phyloP scores from a whole-genome alignment of 2,113 vertebrate genomes.

The Oplegnathus fasciatus region DNA sequence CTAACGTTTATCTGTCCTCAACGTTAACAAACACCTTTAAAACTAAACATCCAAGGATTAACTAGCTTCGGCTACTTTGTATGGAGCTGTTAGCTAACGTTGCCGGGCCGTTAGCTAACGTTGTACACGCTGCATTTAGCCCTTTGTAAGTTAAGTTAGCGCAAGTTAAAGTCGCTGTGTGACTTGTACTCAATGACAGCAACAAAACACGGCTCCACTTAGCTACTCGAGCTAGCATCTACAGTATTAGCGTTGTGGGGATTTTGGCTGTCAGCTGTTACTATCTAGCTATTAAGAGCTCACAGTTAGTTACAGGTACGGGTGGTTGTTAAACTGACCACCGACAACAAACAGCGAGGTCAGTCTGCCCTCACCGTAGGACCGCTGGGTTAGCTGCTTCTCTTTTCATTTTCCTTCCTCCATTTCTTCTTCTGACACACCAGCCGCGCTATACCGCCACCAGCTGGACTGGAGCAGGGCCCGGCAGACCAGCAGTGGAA shows the following conservation, averaged over 20 bases:
- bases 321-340: neutral
- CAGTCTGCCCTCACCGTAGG: neutral
- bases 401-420: neutral
- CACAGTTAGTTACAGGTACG: neutral
- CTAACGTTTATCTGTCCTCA: neutral
- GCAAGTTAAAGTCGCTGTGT: too few species aligned
- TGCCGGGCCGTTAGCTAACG: neutral
- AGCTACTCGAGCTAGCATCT: neutral
- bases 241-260: neutral
- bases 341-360: neutral
- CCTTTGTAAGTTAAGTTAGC: too few species aligned
- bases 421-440: neutral
- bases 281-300: neutral
- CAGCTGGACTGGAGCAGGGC: neutral
- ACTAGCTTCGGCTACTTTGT: neutral
- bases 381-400: neutral
- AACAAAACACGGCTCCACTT: conserved; percentile 9
- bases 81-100: neutral
- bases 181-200: conserved; percentile 21
- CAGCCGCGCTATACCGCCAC: neutral
- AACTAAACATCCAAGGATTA: neutral
- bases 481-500: too few species aligned
- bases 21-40: neutral
- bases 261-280: neutral
- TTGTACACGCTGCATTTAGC: too few species aligned